These are phyloP conservation scores for Artibeus lituratus DNA, from an alignment of 2,797 vertebrate genomes.

Conservation along the genomic window DNA sequence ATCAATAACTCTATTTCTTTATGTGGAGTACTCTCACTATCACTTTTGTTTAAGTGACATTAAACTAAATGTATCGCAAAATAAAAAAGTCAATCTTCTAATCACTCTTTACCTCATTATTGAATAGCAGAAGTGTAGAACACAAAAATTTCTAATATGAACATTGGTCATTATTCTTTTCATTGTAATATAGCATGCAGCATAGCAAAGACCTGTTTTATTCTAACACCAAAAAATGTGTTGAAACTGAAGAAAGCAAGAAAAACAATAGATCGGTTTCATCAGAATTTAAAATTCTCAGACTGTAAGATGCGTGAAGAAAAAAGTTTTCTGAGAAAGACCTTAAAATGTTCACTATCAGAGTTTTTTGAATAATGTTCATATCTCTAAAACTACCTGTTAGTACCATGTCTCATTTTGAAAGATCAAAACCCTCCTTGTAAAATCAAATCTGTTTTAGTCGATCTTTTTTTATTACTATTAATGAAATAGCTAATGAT, in stretches of 20 bases:
- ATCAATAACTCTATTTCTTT: not conserved
- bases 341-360: not conserved
- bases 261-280: not conserved
- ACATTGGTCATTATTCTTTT: not conserved
- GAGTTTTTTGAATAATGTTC: not conserved
- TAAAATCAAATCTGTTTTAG: not conserved
- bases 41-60: not conserved
- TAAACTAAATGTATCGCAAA: not conserved
- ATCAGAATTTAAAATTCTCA: not conserved
- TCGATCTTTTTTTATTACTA: not conserved
- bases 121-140: not conserved
- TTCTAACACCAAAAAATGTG: not conserved
- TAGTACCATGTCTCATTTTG: not conserved
- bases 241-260: not conserved
- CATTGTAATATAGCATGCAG: not conserved
- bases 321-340: not conserved
- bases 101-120: not conserved
- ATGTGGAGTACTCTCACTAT: not conserved
- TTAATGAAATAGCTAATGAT: not conserved
- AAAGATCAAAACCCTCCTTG: constrained; percentile 29
- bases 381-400: not conserved
- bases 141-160: not conserved
- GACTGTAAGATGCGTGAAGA: not conserved
- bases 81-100: not conserved
- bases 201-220: not conserved